These are phyloP conservation scores for Stenurella melanura DNA, from an alignment of 2,888 invertebrate species.

Conservation along the genomic window DNA sequence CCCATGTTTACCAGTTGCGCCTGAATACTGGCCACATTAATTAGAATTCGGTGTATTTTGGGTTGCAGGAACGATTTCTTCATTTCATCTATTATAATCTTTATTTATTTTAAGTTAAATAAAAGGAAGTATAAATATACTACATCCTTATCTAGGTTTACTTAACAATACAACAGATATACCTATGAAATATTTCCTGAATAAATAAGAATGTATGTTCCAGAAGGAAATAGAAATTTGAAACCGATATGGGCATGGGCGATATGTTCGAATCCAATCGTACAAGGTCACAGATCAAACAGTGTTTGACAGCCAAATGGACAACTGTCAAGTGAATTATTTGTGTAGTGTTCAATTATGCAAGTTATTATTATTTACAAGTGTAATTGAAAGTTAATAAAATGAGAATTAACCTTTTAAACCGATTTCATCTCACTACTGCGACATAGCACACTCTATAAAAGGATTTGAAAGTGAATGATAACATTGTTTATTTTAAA, in stretches of 20 bases:
- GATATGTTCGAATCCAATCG: not conserved
- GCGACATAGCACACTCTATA: slow-evolving; percentile 37
- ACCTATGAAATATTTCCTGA: not conserved
- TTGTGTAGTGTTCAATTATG: slow-evolving; percentile 58
- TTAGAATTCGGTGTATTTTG: not conserved
- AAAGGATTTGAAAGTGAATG: slow-evolving; percentile 40
- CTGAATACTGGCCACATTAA: not conserved
- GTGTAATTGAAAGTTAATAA: slow-evolving; percentile 53
- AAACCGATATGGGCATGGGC: not conserved
- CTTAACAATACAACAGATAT: not conserved
- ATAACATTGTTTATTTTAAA: slow-evolving; percentile 50
- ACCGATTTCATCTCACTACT: slow-evolving; percentile 37
- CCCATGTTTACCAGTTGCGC: not conserved
- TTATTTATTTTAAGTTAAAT: not conserved
- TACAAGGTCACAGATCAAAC: slow-evolving; percentile 40
- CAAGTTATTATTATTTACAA: slow-evolving; percentile 59
- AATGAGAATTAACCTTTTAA: slow-evolving; percentile 50
- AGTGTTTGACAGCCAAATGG: slow-evolving; percentile 40
- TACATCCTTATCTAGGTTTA: not conserved
- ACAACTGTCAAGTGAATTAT: slow-evolving; percentile 53
- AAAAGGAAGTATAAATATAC: not conserved
- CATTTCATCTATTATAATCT: too few species aligned
- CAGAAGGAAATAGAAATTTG: not conserved
- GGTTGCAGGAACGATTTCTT: not conserved
- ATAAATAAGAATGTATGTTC: not conserved